Base-by-base conservation (phyloP, 2,888 invertebrate genomes). In the Steinernema carpocapsae region DNA sequence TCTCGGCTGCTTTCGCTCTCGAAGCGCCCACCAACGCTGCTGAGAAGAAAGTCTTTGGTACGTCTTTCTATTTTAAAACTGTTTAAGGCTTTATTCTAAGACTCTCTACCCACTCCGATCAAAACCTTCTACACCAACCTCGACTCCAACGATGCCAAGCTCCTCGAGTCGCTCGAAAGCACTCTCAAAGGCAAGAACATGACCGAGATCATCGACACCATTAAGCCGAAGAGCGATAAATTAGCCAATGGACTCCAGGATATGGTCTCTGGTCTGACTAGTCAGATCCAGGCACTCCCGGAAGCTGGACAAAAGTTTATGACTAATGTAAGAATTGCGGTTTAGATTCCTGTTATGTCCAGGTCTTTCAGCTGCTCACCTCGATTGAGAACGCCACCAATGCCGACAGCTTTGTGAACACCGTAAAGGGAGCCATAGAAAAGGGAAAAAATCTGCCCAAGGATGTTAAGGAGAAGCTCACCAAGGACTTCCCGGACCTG, bases 391-490 rank as follows among this genome's bases (percentile, higher is more conserved):
- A 17, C 19, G 48, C 19, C 48, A 48, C n/a, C 48, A 19, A 4
- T 14, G 6, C 48, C 17, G n/a, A 48, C 3, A 14, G n/a, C 4
- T 19, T 48, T 14, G 17, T 19, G n/a, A 19, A 48, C 48, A 14
- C 48, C 48, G 48, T 48, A 3, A 48, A 48, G 48, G 19, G 19
- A 14, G 48, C 19, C n/a, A 19, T 19, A 4, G 19, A n/a, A 3
- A n/a, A 17, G 48, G 48, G n/a, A n/a, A 48, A 48, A 14, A 48
- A 48, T 19, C 48, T 48, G 48, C 48, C 48, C 48, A 48, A 48
- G 48, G 48, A 48, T 14, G 17, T 48, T 3, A 3, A 48, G 48
- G 48, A 48, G 17, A 48, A 48, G 48, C 17, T 48, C 17, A 48
- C 48, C 6, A 48, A 48, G 48, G 17, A 4, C 4, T 48, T 48